Base-by-base conservation (phyloP, 2,888 invertebrate genomes). In the Andrena minutula region DNA sequence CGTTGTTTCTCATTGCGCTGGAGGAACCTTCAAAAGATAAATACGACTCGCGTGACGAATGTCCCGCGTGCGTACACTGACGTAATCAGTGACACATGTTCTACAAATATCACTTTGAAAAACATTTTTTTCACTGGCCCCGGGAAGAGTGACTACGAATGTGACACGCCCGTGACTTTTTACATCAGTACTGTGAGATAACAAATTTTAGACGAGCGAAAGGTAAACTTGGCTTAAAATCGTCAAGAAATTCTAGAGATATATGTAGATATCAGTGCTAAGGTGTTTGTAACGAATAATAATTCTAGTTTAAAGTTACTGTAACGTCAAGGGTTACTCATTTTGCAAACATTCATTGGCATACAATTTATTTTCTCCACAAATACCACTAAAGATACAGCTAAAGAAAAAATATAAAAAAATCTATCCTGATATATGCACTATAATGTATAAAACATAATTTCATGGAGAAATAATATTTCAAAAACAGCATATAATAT, bases 21-120 rank as follows among this genome's bases (percentile, higher is more conserved):
- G 26, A 41, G 10, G 10, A 60, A 60, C 30, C 26, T 35, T 32
- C 41, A 41, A 20, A 70, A 79, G 30, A 66, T 65, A 78, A 49
- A 58, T 30, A 60, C 26, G 51, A 12, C 16, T 65, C 30, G 41
- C 12, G 65, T 79, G 65, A 66, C 51, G 60, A 60, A 65, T 71
- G 58, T 79, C 56, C 30, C 20, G 53, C 12, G 49, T n/a, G 49
- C 32, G 51, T 26, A 35, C 56, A 35, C 32, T 53, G 78, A 58
- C 58, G 79, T 70, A 79, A 78, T 64, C 79, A 58, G 51, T 70
- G 68, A 65, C 79, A 60, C 63, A 30, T n/a, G 47, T 68, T 68
- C 68, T 69, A 69, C 47, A 68, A 79, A 79, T 79, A 77, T 77
- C 78, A 63, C 61, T 68, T 63, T 68, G n/a, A 30, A 69, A 56